Conservation (phyloP, 2,797 vertebrate genomes). For the Mormyrops attenuatus region DNA sequence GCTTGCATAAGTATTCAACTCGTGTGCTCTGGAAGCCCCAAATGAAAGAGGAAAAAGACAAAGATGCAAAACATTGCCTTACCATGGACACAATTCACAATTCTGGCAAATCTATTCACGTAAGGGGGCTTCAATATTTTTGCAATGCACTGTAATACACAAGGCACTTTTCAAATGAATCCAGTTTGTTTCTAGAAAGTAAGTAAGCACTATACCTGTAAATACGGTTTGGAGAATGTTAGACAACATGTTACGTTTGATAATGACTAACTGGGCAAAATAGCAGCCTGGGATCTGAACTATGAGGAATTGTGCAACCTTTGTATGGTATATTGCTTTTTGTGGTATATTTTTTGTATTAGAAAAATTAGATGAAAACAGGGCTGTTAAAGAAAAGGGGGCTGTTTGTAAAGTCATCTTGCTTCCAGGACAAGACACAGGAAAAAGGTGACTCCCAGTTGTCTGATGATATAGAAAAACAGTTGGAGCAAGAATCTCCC, state of each 20-base stretch:
- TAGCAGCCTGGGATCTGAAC: not conserved
- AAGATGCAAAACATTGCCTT: not conserved
- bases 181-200: not conserved
- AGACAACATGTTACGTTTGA: not conserved
- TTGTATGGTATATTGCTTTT: not conserved
- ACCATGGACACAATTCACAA: not conserved
- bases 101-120: not conserved
- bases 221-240: not conserved
- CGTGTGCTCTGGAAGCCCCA: not conserved
- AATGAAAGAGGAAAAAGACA: not conserved
- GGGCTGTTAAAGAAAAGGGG: not conserved
- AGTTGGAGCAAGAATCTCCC: constrained; percentile 52
- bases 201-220: not conserved
- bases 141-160: not conserved
- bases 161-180: not conserved
- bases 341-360: not conserved
- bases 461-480: constrained; percentile 71
- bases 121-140: not conserved
- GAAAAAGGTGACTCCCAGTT: constrained; percentile 68
- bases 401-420: constrained; percentile 26
- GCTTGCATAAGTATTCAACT: not conserved
- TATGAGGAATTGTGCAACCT: not conserved
- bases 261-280: not conserved
- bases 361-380: not conserved
- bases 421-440: constrained; percentile 73